Base-by-base conservation (phyloP, 2,888 invertebrate genomes). In the Hyposoter dolosus region DNA sequence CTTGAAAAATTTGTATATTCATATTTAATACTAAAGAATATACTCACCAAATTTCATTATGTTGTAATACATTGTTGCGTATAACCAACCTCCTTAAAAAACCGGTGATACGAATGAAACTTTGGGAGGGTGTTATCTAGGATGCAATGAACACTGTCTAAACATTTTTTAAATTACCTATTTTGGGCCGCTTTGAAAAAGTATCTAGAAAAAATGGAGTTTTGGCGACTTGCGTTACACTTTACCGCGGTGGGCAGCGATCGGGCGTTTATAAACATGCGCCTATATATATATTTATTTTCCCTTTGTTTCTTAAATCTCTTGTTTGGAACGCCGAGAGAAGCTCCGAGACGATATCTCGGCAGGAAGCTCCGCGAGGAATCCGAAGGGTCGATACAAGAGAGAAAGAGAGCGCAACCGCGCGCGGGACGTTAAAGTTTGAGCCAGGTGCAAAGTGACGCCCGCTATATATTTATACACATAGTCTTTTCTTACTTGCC, bases 381-480 rank as follows among this genome's bases (percentile, higher is more conserved):
- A 86, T 87, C 87, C 88, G 83, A 86, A 82, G 82, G 82, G 56
- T 75, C 69, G 47, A 77, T 35, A 77, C 50, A 53, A 65, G 65
- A 50, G 12, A 65, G 56, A 74, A 69, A 80, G 63, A 28, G 47
- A 63, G 12, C 45, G 50, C 19, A 32, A 65, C 35, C 40, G 77
- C 65, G 6, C 43, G 23, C 50, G 60, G 32, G 68, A 19, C 56
- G 60, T 72, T 60, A 72, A 80, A 83, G 76, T 88, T 90, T 85
- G 87, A 90, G 91, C 92, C 93, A 93, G 92, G 92, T 92, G 93
- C 93, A 92, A 92, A 92, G 90, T 91, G 91, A 91, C 89, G 88
- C 90, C 66, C 19, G 50, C 19, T 1, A 12, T 65, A 47, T 23
- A 53, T 68, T 45, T 9, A 77, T 68, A 78, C 17, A 76, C n/a